A percentile compares a stretch with the other conserved stretches of the same genome.
These are phyloP conservation scores for Odontomyia ornata DNA, from an alignment of 2,888 invertebrate genomes.

Conservation along the genomic window DNA sequence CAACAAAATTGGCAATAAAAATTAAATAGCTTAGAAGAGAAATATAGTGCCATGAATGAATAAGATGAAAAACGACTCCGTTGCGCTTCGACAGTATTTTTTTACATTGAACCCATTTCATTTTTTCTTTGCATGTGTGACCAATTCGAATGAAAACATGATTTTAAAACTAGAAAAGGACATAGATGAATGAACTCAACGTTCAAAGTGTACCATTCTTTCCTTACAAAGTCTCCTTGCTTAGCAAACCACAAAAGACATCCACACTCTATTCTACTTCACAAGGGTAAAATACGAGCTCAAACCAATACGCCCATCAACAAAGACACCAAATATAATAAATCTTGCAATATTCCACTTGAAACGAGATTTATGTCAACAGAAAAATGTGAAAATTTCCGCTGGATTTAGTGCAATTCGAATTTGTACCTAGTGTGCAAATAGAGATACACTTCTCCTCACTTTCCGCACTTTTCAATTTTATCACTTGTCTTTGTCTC, in stretches of 20 bases:
- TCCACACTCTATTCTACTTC: too few relatives aligned
- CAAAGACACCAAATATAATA: not conserved
- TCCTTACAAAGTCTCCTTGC: too few relatives aligned
- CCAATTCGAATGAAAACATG: too few relatives aligned
- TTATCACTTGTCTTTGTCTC: not conserved
- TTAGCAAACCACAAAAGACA: too few relatives aligned
- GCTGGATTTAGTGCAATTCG: slow-evolving; percentile 27
- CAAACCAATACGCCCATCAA: too few relatives aligned
- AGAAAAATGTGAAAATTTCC: slow-evolving; percentile 13
- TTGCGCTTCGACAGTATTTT: too few relatives aligned
- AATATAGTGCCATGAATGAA: not conserved
- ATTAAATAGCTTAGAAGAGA: slow-evolving; percentile 39
- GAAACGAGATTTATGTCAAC: slow-evolving; percentile 5
- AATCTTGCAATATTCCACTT: not conserved
- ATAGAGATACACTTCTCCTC: slow-evolving; percentile 1
- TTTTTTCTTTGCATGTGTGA: too few relatives aligned
- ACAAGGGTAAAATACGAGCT: too few relatives aligned
- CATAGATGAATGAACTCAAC: too few relatives aligned
- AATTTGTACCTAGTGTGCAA: slow-evolving; percentile 20
- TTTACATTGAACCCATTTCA: too few relatives aligned
- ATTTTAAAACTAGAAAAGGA: too few relatives aligned
- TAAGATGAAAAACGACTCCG: not conserved
- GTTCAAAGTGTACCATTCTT: too few relatives aligned
- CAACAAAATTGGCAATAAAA: slow-evolving; percentile 21
- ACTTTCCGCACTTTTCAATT: not conserved